Percentiles rank a stretch among this genome's conserved stretches.
phyloP scores from a whole-genome alignment of 2,113 vertebrate genomes.

The Carassius auratus region DNA sequence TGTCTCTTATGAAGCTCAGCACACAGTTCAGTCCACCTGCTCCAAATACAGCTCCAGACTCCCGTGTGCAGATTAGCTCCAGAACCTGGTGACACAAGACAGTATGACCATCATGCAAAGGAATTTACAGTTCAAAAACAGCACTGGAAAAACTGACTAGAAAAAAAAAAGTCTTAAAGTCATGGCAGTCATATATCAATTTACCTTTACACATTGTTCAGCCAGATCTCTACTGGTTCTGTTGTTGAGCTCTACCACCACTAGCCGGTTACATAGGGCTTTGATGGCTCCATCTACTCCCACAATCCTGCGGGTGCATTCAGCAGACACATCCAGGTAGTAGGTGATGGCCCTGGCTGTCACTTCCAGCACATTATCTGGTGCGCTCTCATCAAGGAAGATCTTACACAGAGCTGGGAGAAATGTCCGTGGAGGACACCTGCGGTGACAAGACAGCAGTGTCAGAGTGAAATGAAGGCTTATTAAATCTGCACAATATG shows the following conservation, averaged over 20 bases:
- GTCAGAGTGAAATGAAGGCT: not conserved
- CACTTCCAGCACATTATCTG: slow-evolving; percentile 97
- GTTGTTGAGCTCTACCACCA: slow-evolving; percentile 99
- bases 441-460: slow-evolving; percentile 56
- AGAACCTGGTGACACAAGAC: slow-evolving; percentile 81
- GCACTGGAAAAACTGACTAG: too few relatives aligned
- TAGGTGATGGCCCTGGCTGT: slow-evolving; percentile 98
- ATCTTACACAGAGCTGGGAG: slow-evolving; percentile 98
- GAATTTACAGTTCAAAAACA: too few relatives aligned
- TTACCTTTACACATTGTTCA: slow-evolving; percentile 97
- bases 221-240: slow-evolving; percentile 96
- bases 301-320: slow-evolving; percentile 96
- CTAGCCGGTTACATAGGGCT: slow-evolving; percentile 96
- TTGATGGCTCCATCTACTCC: slow-evolving; percentile 99
- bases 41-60: slow-evolving; percentile 97
- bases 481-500: not conserved
- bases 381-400: slow-evolving; percentile 98
- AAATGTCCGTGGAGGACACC: slow-evolving; percentile 97
- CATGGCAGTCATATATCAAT: not conserved
- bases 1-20: slow-evolving; percentile 96
- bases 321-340: slow-evolving; percentile 96
- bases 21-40: slow-evolving; percentile 97
- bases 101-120: not conserved
- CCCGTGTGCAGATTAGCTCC: slow-evolving; percentile 96
- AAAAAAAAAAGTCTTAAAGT: not conserved